Conservation (phyloP, 2,888 invertebrate genomes). For the Colostygia pectinataria region DNA sequence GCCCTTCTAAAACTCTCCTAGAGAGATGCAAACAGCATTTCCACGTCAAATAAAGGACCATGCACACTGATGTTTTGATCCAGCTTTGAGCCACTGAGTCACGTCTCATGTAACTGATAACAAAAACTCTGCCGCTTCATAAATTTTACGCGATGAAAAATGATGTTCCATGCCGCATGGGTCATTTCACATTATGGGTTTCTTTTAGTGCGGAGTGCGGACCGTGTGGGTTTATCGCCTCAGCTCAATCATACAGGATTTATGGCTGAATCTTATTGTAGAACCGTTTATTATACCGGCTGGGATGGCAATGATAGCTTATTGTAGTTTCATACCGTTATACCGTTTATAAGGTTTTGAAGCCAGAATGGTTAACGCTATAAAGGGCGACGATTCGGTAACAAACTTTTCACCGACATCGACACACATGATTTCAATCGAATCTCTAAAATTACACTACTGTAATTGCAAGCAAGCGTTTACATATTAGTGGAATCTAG, state of each 20-base stretch:
- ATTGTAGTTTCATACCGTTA: slow-evolving; percentile 5
- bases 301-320: not conserved
- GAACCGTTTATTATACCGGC: slow-evolving; percentile 4
- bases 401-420: no score
- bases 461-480: no score
- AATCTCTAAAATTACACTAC: no score
- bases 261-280: slow-evolving; percentile 17
- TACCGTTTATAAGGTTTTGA: not conserved
- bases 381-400: no score
- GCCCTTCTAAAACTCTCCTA: no score
- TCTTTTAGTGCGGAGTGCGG: slow-evolving; percentile 24
- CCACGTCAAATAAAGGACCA: no score
- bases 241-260: slow-evolving; percentile 21
- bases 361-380: not conserved
- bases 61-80: no score
- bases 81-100: no score
- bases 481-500: no score
- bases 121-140: slow-evolving; percentile 48
- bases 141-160: slow-evolving; percentile 53
- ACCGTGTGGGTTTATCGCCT: slow-evolving; percentile 19
- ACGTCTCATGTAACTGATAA: slow-evolving; percentile 37
- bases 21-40: no score
- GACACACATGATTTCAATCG: no score
- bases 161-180: slow-evolving; percentile 43
- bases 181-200: slow-evolving; percentile 43